Conservation (phyloP, 35 echinoderm and acorn worm species). For the Hemicentrotus pulcherrimus region DNA sequence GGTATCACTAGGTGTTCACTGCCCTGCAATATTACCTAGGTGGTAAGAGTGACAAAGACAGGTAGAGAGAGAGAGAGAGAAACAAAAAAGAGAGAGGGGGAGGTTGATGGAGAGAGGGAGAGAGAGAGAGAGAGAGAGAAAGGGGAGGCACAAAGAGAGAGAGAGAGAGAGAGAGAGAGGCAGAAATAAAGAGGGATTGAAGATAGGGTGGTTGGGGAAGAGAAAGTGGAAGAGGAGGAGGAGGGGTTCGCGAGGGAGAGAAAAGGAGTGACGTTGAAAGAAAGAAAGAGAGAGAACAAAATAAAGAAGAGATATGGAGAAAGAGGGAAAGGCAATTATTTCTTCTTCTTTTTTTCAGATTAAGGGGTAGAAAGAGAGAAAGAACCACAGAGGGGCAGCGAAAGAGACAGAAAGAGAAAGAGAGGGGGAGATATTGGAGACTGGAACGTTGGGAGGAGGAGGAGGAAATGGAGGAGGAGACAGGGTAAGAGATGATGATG, state of each 20-base stretch:
- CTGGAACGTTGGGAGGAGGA: background rate
- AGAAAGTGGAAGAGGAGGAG: too few species aligned
- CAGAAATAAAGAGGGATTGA: too few species aligned
- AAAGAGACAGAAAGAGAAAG: background rate
- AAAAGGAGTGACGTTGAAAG: too few species aligned
- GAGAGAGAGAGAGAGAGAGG: too few species aligned
- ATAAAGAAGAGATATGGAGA: background rate
- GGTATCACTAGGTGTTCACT: too few species aligned
- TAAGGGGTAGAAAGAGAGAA: too few species aligned
- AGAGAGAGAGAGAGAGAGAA: background rate
- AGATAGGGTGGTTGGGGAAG: too few species aligned
- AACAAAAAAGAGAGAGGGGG: background rate
- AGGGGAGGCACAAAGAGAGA: background rate
- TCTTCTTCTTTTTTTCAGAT: too few species aligned
- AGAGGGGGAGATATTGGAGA: background rate
- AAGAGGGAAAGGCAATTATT: background rate
- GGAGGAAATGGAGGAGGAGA: background rate
- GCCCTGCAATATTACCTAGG: too few species aligned
- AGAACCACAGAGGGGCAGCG: background rate
- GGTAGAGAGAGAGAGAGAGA: background rate
- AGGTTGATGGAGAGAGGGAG: background rate
- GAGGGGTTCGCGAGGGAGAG: too few species aligned
- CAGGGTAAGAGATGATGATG: background rate
- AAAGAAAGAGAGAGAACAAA: background rate
- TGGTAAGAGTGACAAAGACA: background rate